Percentiles rank a stretch among this genome's conserved stretches.
These are phyloP conservation scores for Malurus leucopterus DNA, from an alignment of 2,797 vertebrate genomes.

Conservation along the genomic window DNA sequence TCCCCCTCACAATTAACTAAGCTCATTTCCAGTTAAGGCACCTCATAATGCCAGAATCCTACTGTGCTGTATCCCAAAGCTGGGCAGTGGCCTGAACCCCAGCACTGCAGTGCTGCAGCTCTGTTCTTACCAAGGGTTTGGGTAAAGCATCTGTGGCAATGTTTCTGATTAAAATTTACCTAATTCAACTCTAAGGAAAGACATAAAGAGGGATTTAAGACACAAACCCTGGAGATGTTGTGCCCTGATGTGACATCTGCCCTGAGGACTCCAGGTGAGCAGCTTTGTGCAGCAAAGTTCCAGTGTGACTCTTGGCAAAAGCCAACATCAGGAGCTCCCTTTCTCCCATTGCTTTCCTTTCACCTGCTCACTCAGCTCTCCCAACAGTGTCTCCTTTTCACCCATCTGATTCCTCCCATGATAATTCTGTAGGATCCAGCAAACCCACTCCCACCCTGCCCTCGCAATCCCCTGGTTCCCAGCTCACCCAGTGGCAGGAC, in stretches of 20 bases:
- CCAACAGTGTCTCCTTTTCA: neutral
- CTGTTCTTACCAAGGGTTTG: neutral
- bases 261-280: neutral
- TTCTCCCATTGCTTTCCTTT: neutral
- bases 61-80: too few relatives aligned
- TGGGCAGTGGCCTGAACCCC: neutral
- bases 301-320: neutral
- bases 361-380: neutral
- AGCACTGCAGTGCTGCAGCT: neutral
- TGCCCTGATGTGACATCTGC: neutral
- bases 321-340: neutral
- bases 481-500: conserved; percentile 89
- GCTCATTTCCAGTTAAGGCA: neutral
- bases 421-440: neutral
- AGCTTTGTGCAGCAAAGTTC: conserved; percentile 36
- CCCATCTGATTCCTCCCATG: neutral
- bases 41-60: neutral
- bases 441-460: neutral
- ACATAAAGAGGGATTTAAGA: neutral
- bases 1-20: neutral
- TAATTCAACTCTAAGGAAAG: neutral
- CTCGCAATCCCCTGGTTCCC: neutral
- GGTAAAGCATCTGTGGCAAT: neutral
- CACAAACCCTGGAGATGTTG: neutral
- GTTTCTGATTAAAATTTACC: neutral